phyloP scores from a whole-genome alignment of 2,113 vertebrate species.

The Sceloporus tristichus region DNA sequence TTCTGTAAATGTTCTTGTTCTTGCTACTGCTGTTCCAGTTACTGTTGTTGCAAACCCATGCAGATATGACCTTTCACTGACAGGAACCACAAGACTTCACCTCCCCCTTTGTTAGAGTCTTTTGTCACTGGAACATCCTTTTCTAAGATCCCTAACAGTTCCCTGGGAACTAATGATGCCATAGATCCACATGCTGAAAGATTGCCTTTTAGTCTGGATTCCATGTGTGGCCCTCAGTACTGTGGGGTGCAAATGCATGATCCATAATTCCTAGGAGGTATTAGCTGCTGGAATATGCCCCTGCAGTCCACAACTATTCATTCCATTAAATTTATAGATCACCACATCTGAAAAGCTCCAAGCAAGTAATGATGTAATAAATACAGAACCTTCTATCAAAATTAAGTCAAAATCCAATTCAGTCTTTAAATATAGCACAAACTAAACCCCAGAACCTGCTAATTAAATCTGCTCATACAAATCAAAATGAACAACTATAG shows the following conservation, averaged over 20 bases:
- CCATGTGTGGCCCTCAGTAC: neutral
- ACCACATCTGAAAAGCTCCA: neutral
- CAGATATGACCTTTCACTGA: neutral
- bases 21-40: neutral
- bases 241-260: neutral
- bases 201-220: too few species aligned
- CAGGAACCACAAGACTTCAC: neutral
- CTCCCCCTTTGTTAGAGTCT: neutral
- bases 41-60: neutral
- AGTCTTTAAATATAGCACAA: neutral
- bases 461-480: neutral
- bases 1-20: neutral
- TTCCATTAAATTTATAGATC: neutral
- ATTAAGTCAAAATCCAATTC: constrained; percentile 9
- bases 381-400: constrained; percentile 3
- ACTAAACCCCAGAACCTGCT: neutral
- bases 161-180: too few species aligned
- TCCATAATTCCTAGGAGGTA: neutral
- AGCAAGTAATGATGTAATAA: neutral
- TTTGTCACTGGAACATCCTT: neutral
- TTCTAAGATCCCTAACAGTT: neutral
- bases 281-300: constrained; percentile 47
- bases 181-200: too few species aligned
- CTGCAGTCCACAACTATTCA: constrained; percentile 20
- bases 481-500: neutral